phyloP scores from a whole-genome alignment of 1,140 invertebrate species.

The Pectinophora gossypiella region DNA sequence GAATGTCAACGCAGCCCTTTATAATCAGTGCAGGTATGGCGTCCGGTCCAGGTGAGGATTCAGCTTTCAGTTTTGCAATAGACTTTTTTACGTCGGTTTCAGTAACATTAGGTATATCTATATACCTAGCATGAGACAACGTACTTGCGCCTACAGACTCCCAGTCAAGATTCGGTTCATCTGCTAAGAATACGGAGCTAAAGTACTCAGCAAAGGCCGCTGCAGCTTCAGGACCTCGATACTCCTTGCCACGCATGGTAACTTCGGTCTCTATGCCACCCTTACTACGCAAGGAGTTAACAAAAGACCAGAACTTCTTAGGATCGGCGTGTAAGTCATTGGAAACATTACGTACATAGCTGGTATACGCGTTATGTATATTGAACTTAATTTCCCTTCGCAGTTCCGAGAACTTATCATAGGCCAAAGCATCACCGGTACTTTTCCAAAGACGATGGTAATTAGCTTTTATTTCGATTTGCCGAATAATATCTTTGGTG shows the following conservation, averaged over 20 bases:
- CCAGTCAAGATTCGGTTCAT: background rate
- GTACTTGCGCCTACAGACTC: too few species aligned
- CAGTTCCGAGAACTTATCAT: background rate
- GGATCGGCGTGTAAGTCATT: background rate
- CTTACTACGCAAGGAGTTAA: background rate
- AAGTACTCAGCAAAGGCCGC: background rate
- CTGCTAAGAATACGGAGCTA: background rate
- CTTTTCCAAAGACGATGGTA: slow-evolving; percentile 2
- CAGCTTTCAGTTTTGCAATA: too few species aligned
- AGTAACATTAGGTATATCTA: too few species aligned
- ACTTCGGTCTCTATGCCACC: background rate
- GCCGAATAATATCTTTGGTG: slow-evolving; percentile 2
- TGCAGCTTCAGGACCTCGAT: background rate
- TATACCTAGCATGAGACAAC: too few species aligned
- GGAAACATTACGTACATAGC: background rate
- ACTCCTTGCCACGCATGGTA: background rate
- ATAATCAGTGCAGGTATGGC: too few species aligned
- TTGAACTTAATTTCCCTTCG: background rate
- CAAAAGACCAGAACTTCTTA: background rate
- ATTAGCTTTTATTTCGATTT: background rate
- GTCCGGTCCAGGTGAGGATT: too few species aligned
- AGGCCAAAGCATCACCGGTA: background rate
- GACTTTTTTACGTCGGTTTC: too few species aligned
- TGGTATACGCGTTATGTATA: background rate
- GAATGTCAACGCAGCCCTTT: too few species aligned